Conservation (phyloP, 92 coral and sea anemone genomes). For the Porites rus region DNA sequence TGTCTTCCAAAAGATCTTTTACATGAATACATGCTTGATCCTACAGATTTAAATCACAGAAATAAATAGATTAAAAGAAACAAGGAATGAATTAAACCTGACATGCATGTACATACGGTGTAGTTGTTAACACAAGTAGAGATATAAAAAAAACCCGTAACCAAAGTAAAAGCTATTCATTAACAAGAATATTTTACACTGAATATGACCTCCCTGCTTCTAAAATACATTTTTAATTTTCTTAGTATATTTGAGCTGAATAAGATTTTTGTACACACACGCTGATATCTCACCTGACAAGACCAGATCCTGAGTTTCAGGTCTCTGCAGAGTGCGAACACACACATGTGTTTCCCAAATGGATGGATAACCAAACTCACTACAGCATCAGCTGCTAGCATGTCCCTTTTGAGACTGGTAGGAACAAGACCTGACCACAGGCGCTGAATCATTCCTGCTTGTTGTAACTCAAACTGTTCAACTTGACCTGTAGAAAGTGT, state of each 20-base stretch:
- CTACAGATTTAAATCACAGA: constrained; percentile 38
- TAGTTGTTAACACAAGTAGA: too few species aligned
- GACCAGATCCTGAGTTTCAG: constrained; percentile 96
- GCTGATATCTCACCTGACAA: constrained; percentile 81
- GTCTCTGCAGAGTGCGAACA: constrained; percentile 91
- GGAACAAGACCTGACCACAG: constrained; percentile 98
- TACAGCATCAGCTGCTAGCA: constrained; percentile 77
- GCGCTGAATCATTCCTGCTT: constrained; percentile 94
- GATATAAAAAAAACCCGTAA: too few species aligned
- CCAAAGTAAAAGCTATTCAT: too few species aligned
- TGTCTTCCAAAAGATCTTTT: constrained; percentile 90
- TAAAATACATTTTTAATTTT: too few species aligned
- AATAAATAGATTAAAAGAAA: background rate
- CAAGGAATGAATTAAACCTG: background rate
- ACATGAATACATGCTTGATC: constrained; percentile 85
- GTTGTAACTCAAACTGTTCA: constrained; percentile 92
- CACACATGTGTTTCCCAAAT: constrained; percentile 78
- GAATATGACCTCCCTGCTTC: background rate
- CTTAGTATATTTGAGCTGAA: too few species aligned
- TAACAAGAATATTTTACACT: too few species aligned
- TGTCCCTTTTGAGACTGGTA: constrained; percentile 85
- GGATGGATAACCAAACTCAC: constrained; percentile 80
- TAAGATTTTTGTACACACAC: too few species aligned
- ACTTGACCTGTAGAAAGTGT: constrained; percentile 43
- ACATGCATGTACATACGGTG: background rate